A percentile compares a stretch with the other conserved stretches of the same genome.
Evolutionary conservation across 1,140 invertebrate species (phyloP).

Genomic region (Pteromalus puparum): DNA sequence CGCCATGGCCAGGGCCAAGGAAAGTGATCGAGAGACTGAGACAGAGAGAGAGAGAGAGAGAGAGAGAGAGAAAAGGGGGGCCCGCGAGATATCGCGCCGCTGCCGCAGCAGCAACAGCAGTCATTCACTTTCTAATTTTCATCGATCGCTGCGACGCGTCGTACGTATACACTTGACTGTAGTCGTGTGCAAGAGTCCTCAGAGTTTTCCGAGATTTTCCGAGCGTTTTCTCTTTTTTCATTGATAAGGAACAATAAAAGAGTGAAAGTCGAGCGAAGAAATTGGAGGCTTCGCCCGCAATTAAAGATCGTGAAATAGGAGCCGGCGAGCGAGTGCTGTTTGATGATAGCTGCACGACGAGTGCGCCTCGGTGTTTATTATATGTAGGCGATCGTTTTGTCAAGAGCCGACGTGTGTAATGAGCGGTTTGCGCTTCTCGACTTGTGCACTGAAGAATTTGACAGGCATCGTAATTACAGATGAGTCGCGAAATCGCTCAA

Average conservation of each 20-base stretch:
- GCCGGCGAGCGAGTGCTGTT: background rate
- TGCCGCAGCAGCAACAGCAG: background rate
- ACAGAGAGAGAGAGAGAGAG: background rate
- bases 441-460: background rate
- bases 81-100: background rate
- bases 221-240: background rate
- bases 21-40: constrained; percentile 59
- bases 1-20: constrained; percentile 59
- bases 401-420: background rate
- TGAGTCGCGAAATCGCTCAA: background rate
- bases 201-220: constrained; percentile 1
- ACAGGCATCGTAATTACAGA: background rate
- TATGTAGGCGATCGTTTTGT: background rate
- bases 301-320: background rate
- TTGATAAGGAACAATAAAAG: background rate
- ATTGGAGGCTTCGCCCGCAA: background rate
- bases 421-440: background rate
- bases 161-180: background rate
- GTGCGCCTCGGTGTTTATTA: background rate
- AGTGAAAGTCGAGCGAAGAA: background rate
- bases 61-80: background rate
- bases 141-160: constrained; percentile 16
- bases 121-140: constrained; percentile 53
- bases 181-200: background rate
- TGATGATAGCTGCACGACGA: background rate